Conservation (phyloP, 30 jellyfish, hydroid and myxozoan genomes). For the Nemopilema nomurai region DNA sequence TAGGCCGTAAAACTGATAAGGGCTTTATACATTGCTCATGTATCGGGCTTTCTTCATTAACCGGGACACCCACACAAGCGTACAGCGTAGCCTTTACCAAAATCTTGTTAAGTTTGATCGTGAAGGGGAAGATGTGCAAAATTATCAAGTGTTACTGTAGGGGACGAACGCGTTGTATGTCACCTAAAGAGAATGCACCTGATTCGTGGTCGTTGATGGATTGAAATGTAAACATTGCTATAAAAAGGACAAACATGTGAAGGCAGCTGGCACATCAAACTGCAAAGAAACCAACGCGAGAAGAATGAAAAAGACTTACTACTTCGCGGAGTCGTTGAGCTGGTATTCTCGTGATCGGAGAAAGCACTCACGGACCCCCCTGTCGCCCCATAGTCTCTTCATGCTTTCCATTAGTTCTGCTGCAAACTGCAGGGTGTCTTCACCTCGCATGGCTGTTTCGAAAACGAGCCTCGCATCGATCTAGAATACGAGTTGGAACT, state of each 20-base stretch:
- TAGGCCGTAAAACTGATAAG: no score
- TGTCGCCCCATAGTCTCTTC: slow-evolving; percentile 96
- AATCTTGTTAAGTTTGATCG: no score
- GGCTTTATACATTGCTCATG: no score
- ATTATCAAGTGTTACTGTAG: no score
- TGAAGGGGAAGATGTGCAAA: no score
- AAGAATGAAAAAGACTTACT: slow-evolving; percentile 61
- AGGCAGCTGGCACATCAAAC: not conserved
- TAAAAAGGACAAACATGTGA: not conserved
- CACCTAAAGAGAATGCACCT: not conserved
- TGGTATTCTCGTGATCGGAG: slow-evolving; percentile 92
- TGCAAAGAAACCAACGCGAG: not conserved
- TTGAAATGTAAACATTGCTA: not conserved
- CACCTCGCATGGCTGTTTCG: slow-evolving; percentile 93
- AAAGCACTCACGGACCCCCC: slow-evolving; percentile 92
- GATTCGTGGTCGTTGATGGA: not conserved
- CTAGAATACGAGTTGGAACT: slow-evolving; percentile 36
- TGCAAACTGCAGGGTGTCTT: slow-evolving; percentile 89
- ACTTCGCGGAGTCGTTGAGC: slow-evolving; percentile 93
- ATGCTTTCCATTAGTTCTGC: slow-evolving; percentile 90
- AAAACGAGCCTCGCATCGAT: slow-evolving; percentile 82
- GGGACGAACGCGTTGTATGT: no score
- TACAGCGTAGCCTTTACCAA: no score
- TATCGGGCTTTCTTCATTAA: no score
- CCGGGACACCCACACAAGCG: no score